These are phyloP conservation scores for Planiliza haematocheilus DNA, from an alignment of 2,113 vertebrate genomes.

Conservation along the genomic window DNA sequence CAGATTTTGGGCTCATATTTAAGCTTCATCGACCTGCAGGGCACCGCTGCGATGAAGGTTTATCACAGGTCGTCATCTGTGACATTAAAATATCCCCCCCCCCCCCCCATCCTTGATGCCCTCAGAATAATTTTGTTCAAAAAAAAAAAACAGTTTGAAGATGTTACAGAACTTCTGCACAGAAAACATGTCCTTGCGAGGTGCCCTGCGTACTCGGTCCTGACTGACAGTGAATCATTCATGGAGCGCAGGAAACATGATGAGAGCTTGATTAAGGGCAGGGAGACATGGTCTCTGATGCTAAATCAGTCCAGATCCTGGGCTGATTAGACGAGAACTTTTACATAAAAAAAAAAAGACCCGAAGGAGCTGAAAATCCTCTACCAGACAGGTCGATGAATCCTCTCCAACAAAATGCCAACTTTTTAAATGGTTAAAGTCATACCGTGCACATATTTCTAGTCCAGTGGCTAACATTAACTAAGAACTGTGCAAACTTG, in stretches of 20 bases:
- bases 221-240: slow-evolving; percentile 76
- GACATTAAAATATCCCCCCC: slow-evolving; percentile 27
- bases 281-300: slow-evolving; percentile 48
- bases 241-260: slow-evolving; percentile 64
- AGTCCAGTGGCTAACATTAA: not conserved
- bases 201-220: slow-evolving; percentile 50
- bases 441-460: slow-evolving; percentile 5
- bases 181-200: slow-evolving; percentile 69
- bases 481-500: not conserved
- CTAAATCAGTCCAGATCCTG: slow-evolving; percentile 63
- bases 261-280: slow-evolving; percentile 76
- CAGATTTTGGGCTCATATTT: slow-evolving; percentile 16
- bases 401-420: not conserved
- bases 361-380: not conserved
- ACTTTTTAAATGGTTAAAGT: slow-evolving; percentile 25
- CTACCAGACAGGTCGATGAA: not conserved
- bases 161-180: slow-evolving; percentile 43
- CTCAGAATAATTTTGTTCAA: slow-evolving; percentile 45
- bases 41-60: slow-evolving; percentile 3
- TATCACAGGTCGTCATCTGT: slow-evolving; percentile 35
- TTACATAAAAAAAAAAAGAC: slow-evolving; percentile 45
- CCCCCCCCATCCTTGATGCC: not conserved
- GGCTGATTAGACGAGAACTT: slow-evolving; percentile 63
- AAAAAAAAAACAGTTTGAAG: slow-evolving; percentile 48
- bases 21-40: slow-evolving; percentile 26